Conservation (phyloP, 2,888 invertebrate genomes). For the Orthonychiurus folsomi region DNA sequence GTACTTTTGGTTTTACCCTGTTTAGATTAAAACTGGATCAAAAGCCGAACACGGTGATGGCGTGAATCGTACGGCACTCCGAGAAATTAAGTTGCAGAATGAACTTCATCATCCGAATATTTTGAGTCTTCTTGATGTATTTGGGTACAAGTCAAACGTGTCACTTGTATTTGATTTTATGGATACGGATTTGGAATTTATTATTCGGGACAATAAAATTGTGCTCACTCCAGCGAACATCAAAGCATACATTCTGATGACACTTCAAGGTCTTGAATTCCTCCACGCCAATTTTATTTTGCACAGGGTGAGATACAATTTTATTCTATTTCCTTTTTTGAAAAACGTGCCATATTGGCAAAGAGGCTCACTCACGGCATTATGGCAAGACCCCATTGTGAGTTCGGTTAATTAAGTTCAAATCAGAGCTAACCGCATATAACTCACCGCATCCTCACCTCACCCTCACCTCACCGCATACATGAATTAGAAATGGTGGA, state of each 20-base stretch:
- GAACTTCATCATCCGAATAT: slow-evolving; percentile 91
- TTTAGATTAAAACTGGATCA: slow-evolving; percentile 85
- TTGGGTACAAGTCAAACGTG: slow-evolving; percentile 96
- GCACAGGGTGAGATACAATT: slow-evolving; percentile 60
- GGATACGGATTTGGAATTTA: slow-evolving; percentile 97
- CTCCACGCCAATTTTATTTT: slow-evolving; percentile 92
- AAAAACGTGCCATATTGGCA: not conserved
- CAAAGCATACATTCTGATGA: slow-evolving; percentile 92
- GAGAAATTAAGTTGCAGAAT: slow-evolving; percentile 96
- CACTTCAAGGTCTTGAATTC: slow-evolving; percentile 87
- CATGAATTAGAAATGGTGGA: too few species aligned
- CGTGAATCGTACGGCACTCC: slow-evolving; percentile 90
- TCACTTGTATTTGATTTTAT: slow-evolving; percentile 98
- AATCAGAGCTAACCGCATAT: too few species aligned
- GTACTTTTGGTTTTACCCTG: slow-evolving; percentile 16
- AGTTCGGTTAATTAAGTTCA: too few species aligned
- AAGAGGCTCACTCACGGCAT: not conserved
- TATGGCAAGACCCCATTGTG: too few species aligned
- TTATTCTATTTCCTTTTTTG: slow-evolving; percentile 13
- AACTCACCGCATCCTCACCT: too few species aligned
- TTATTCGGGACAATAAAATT: slow-evolving; percentile 77
- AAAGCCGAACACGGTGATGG: slow-evolving; percentile 92
- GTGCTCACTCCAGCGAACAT: slow-evolving; percentile 85
- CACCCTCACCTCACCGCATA: too few species aligned
- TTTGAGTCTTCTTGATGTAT: slow-evolving; percentile 87